Percentiles rank a stretch among this genome's conserved stretches.
Conservation (phyloP, 2,888 invertebrate species). For the Muschampia plurimacula region DNA sequence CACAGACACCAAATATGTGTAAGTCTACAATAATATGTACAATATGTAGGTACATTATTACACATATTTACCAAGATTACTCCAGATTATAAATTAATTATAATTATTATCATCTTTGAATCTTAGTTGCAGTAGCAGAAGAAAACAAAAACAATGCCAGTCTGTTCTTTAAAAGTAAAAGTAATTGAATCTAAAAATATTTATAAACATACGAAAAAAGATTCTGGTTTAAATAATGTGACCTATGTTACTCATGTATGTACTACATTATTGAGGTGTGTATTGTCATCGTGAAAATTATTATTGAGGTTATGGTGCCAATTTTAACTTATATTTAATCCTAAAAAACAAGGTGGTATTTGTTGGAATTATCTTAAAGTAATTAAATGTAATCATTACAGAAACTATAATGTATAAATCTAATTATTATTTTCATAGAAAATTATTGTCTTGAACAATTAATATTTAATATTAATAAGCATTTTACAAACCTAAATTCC, state of each 20-base stretch:
- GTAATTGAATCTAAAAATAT: too few species aligned
- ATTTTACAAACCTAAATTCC: not conserved
- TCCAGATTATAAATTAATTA: not conserved
- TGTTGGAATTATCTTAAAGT: slow-evolving; percentile 7
- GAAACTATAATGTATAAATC: too few species aligned
- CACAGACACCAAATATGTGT: not conserved
- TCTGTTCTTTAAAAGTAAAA: too few species aligned
- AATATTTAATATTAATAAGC: not conserved
- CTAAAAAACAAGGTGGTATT: slow-evolving; percentile 9
- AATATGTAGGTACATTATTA: too few species aligned
- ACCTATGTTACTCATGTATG: too few species aligned
- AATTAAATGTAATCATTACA: not conserved
- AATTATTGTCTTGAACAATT: slow-evolving; percentile 3
- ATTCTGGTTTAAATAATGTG: too few species aligned
- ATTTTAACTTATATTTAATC: not conserved
- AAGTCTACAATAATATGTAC: too few species aligned
- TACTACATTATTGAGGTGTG: too few species aligned
- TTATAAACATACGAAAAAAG: too few species aligned
- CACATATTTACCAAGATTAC: slow-evolving; percentile 20
- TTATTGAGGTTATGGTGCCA: not conserved
- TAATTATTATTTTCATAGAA: not conserved
- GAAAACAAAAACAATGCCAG: too few species aligned
- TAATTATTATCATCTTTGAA: not conserved
- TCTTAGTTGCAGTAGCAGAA: not conserved
- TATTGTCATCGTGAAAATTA: too few species aligned